Conservation (phyloP, 2,888 invertebrate genomes). For the Mimumesa dahlbomi region DNA sequence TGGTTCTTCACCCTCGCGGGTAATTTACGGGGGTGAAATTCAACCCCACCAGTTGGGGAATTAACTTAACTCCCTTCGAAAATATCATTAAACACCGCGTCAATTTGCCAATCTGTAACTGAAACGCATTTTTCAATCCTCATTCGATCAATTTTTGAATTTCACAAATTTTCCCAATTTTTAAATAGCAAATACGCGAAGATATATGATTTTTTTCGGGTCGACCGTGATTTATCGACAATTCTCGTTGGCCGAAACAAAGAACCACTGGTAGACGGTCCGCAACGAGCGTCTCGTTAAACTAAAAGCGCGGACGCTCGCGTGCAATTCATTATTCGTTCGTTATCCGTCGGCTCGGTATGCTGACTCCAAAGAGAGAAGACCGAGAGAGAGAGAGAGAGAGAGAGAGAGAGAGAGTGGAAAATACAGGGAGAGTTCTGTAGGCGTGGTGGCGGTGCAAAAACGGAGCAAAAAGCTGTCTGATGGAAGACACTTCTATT, state of each 20-base stretch:
- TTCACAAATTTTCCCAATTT: neutral
- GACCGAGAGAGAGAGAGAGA: constrained; percentile 5
- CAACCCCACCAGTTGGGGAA: no score
- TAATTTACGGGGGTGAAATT: no score
- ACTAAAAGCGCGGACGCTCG: constrained; percentile 60
- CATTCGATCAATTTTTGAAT: neutral
- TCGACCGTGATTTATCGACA: no score
- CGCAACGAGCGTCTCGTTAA: constrained; percentile 53
- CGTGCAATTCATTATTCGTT: constrained; percentile 61
- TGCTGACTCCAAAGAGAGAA: neutral
- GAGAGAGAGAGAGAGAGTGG: constrained; percentile 18
- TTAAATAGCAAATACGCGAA: no score
- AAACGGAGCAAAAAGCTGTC: neutral
- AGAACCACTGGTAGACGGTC: neutral
- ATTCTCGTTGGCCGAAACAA: no score
- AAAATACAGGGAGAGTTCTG: constrained; percentile 12
- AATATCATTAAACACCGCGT: neutral
- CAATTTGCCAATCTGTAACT: neutral
- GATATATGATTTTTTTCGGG: no score
- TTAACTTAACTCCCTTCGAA: no score
- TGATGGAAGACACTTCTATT: neutral
- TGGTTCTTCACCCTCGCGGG: no score
- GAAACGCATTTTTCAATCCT: neutral
- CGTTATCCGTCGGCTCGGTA: constrained; percentile 49
- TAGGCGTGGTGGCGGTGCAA: constrained; percentile 5